Base-by-base conservation (phyloP, 1,140 invertebrate species). In the Prorops nasuta region DNA sequence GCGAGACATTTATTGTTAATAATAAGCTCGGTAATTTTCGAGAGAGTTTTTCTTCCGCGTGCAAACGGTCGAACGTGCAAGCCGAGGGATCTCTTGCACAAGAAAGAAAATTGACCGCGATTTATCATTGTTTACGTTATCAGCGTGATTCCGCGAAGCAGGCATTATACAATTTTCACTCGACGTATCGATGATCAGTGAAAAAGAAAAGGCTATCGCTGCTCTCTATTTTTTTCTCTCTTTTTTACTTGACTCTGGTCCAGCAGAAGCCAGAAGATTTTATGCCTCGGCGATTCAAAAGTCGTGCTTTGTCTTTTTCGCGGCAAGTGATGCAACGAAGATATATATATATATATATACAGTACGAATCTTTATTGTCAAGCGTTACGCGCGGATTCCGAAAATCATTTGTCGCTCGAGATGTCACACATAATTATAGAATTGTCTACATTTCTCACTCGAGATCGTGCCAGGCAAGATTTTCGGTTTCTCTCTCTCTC, bases 251-350 rank as follows among this genome's bases (percentile, higher is more conserved):
- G 46, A 56, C 60, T 65, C 53, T 14, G 0, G 15, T 9, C 20
- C 9, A 16, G 35, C 6, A 14, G 14, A 16, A 7, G 45, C 49
- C 35, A 45, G 32, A 46, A 18, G n/a, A 17, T 39, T 35, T 35
- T 37, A n/a, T 63, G 56, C 66, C 68, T 66, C 63, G 60, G 68
- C 54, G 64, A 58, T 65, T 61, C 8, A 44, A 17, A 28, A 37
- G n/a, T 28, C 31, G 35, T 58, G 55, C 62, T 66, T 69, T 71
- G 64, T 65, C 55, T 60, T 41, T n/a, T 3, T 7, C 17, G 14
- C 20, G 32, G 20, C 16, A n/a, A n/a, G n/a, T n/a, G n/a, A n/a
- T 21, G 16, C 39, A 19, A 44, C 47, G 53, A 43, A 51, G 40
- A 60, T 40, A 58, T 39, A 63, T 59, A 69, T 59, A 69, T 44